Conservation (phyloP, 2,888 invertebrate genomes). For the Drosophila parthenogenetica region DNA sequence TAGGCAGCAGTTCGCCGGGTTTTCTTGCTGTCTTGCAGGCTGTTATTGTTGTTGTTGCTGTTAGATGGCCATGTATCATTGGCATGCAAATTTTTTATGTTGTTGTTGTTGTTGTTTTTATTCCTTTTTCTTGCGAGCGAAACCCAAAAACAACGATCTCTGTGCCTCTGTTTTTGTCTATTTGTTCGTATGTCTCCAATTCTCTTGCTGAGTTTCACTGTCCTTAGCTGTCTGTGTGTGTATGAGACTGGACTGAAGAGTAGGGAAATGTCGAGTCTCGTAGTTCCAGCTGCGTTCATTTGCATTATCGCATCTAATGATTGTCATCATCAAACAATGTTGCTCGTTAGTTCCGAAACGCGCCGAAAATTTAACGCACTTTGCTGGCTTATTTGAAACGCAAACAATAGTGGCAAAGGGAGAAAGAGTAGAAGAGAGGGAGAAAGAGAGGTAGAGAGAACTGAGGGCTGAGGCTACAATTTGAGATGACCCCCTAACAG, state of each 20-base stretch:
- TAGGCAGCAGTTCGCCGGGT: constrained; percentile 16
- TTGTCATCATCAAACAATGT: constrained; percentile 80
- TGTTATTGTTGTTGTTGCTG: constrained; percentile 23
- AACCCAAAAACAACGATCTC: constrained; percentile 27
- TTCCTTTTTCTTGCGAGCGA: neutral
- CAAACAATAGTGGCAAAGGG: constrained; percentile 33
- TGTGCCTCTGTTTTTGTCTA: constrained; percentile 33
- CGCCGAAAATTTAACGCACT: constrained; percentile 47
- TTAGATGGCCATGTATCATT: constrained; percentile 65
- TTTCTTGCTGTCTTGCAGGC: neutral
- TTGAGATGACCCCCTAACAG: constrained; percentile 3
- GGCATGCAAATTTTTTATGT: constrained; percentile 64
- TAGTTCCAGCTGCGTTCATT: constrained; percentile 66
- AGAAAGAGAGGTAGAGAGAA: neutral
- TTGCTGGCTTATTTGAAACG: constrained; percentile 38
- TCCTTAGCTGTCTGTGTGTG: constrained; percentile 5
- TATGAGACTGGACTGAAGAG: neutral
- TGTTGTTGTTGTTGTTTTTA: constrained; percentile 16
- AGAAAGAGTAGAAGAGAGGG: neutral
- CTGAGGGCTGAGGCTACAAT: neutral
- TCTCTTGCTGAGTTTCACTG: neutral
- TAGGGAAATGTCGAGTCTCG: neutral
- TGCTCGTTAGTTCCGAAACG: constrained; percentile 72
- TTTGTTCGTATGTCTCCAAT: constrained; percentile 1
- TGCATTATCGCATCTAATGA: constrained; percentile 82